Evolutionary conservation across 2,797 vertebrate species (phyloP).

Genomic region (Diplodus puntazzo): DNA sequence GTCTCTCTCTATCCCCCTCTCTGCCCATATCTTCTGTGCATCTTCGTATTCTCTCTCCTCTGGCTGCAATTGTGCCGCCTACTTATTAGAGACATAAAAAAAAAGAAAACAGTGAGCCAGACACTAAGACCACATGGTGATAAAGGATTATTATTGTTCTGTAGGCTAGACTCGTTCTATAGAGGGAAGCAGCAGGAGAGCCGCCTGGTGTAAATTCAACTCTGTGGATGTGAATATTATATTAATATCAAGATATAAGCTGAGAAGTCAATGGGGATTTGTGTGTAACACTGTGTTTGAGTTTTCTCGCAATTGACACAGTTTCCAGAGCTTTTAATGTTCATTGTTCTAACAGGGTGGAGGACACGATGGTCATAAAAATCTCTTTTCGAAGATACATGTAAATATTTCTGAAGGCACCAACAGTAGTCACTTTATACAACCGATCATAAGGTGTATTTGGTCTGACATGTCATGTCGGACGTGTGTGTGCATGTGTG

Average conservation of each 20-base stretch:
- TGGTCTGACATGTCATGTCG: not conserved
- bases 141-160: slow-evolving; percentile 88
- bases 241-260: slow-evolving; percentile 19
- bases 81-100: slow-evolving; percentile 37
- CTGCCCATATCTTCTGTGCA: slow-evolving; percentile 2
- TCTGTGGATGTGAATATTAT: slow-evolving; percentile 34
- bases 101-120: slow-evolving; percentile 22
- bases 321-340: slow-evolving; percentile 7
- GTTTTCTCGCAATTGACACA: not conserved
- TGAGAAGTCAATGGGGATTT: slow-evolving; percentile 5
- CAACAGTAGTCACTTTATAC: not conserved
- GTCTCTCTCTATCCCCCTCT: not conserved
- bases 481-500: not conserved
- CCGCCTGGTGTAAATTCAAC: slow-evolving; percentile 32
- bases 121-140: slow-evolving; percentile 48
- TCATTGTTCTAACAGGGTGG: not conserved
- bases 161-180: slow-evolving; percentile 70
- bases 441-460: not conserved
- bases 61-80: slow-evolving; percentile 27
- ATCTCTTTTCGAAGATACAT: not conserved
- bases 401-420: slow-evolving; percentile 1
- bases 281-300: not conserved
- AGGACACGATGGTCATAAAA: not conserved
- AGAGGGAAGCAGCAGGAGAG: slow-evolving; percentile 19
- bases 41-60: slow-evolving; percentile 14